These are phyloP conservation scores for Mantis religiosa DNA, from an alignment of 2,888 invertebrate genomes.

Conservation along the genomic window DNA sequence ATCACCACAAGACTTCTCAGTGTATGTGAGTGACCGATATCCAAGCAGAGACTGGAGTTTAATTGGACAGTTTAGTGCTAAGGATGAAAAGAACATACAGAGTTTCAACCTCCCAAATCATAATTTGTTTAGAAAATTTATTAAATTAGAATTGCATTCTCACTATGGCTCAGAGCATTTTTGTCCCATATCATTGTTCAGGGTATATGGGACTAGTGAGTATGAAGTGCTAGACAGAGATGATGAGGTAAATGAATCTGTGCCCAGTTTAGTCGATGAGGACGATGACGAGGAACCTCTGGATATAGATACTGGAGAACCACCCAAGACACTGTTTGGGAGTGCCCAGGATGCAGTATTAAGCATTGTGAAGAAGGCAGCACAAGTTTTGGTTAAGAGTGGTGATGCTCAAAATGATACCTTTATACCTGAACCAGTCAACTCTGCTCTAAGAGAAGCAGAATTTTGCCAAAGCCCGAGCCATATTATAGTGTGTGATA, in stretches of 20 bases:
- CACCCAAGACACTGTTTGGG: constrained; percentile 71
- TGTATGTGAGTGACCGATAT: constrained; percentile 82
- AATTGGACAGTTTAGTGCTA: constrained; percentile 82
- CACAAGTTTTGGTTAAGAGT: constrained; percentile 73
- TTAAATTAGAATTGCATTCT: constrained; percentile 70
- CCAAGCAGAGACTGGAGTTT: constrained; percentile 89
- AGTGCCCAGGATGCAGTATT: constrained; percentile 83
- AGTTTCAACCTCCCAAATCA: constrained; percentile 77
- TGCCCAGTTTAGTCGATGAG: constrained; percentile 40
- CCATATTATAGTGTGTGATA: constrained; percentile 68
- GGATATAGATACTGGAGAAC: constrained; percentile 49
- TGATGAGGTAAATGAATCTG: constrained; percentile 58
- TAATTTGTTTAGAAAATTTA: constrained; percentile 36
- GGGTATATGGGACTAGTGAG: constrained; percentile 90
- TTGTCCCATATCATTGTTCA: constrained; percentile 93
- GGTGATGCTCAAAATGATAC: constrained; percentile 47
- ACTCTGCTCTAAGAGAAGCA: not conserved
- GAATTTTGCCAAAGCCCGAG: constrained; percentile 64
- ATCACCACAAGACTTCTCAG: constrained; percentile 85
- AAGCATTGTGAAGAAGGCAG: constrained; percentile 88
- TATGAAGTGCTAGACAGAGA: constrained; percentile 85
- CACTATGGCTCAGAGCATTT: constrained; percentile 97
- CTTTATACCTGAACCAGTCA: not conserved
- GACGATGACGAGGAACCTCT: constrained; percentile 38
- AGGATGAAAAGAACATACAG: constrained; percentile 82